Conservation (phyloP, 2,113 vertebrate species). For the Fukomys damarensis region DNA sequence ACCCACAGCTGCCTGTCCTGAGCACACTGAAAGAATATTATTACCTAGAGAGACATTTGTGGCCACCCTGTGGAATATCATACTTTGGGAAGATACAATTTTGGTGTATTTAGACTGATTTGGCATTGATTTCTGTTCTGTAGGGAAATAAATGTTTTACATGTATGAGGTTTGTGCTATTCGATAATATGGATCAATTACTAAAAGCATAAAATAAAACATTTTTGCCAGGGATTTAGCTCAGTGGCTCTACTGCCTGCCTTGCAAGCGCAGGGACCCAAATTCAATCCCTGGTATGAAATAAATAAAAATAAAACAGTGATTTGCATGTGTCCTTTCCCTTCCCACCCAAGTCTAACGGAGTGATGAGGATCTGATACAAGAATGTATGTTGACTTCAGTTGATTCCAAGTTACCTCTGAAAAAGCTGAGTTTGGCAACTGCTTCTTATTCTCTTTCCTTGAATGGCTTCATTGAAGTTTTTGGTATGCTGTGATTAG, state of each 20-base stretch:
- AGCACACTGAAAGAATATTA: background rate
- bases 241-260: too few relatives aligned
- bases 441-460: background rate
- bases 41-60: background rate
- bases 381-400: background rate
- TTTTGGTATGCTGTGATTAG: slow-evolving; percentile 21
- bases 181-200: slow-evolving; percentile 39
- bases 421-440: background rate
- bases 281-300: too few relatives aligned
- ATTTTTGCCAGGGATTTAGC: too few relatives aligned
- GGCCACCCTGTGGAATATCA: background rate
- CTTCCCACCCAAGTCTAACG: background rate
- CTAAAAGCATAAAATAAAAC: slow-evolving; percentile 1
- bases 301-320: too few relatives aligned
- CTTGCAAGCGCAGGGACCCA: too few relatives aligned
- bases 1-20: background rate
- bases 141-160: slow-evolving; percentile 18
- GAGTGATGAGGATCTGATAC: background rate
- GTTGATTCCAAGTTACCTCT: slow-evolving; percentile 1
- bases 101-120: background rate
- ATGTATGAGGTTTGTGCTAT: slow-evolving; percentile 20
- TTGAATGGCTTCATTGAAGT: slow-evolving; percentile 42
- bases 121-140: slow-evolving; percentile 49
- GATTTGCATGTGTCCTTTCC: background rate
- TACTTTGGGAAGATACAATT: background rate